Evolutionary conservation across 1,140 invertebrate genomes (phyloP), one percentile per base, ranked within the genome.

Genomic region (Neodiprion pinetum): DNA sequence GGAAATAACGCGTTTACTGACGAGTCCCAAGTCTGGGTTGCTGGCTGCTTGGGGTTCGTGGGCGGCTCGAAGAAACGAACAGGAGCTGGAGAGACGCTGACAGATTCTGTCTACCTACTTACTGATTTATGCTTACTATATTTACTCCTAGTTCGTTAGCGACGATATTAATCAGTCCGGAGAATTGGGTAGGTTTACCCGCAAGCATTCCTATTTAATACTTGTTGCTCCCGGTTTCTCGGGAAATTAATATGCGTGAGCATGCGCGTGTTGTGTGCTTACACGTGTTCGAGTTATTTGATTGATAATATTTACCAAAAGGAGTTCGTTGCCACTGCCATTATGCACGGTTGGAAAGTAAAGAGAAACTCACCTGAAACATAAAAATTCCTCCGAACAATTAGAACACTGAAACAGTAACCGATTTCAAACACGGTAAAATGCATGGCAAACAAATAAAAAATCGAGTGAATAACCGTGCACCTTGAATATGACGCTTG

Each of bases 11-110:
- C 53, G 53, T 14, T 61, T 61, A 17, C 53, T 61, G 53, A 61
- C 53, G 53, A 61, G 53, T 61, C 53, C 53, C 53, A 61, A 61
- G 53, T 61, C 53, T 61, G 53, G 53, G 53, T 40, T 40, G 7
- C 53, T 17, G 28, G 53, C 53, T 14, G 9, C 53, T 40, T 40
- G 28, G 28, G 9, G n/a, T 61, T 61, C 53, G 53, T 61, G 53
- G 53, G 53, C 53, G 53, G 53, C 53, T 61, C 53, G 53, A 61
- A 61, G 53, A 61, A 61, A 61, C 53, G 53, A 61, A 61, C 53
- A 61, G 53, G 53, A 61, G 53, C 53, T 61, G n/a, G 53, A 61
- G 28, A 14, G 11, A 17, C 53, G 53, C 11, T 17, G 28, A 14
- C 53, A 61, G 53, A 61, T 61, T 61, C 53, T 40, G 28, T 61